These are phyloP conservation scores for Bombus affinis DNA, from an alignment of 1,140 invertebrate species.

Conservation along the genomic window DNA sequence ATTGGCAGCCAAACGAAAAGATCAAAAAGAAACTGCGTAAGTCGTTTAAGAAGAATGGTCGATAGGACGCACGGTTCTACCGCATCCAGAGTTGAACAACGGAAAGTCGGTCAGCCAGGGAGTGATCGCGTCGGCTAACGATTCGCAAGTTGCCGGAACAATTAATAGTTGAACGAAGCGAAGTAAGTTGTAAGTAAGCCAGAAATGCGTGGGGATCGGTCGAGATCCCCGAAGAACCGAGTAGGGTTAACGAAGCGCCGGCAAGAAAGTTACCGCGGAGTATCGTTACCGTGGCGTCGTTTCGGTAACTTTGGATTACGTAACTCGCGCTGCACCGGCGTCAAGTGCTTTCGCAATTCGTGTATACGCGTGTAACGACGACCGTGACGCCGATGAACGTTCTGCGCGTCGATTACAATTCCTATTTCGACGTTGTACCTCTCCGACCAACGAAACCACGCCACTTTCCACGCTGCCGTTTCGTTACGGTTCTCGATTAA, in stretches of 20 bases:
- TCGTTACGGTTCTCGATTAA: too few species aligned
- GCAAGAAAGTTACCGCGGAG: slow-evolving; percentile 22
- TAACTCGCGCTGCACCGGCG: slow-evolving; percentile 2
- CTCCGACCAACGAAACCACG: neutral
- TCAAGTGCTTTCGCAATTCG: slow-evolving; percentile 21
- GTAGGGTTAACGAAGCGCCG: slow-evolving; percentile 15
- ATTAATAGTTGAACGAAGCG: slow-evolving; percentile 15
- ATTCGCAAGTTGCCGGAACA: slow-evolving; percentile 7
- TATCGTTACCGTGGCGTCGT: slow-evolving; percentile 25
- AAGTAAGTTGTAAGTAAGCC: slow-evolving; percentile 13
- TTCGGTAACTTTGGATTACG: slow-evolving; percentile 34
- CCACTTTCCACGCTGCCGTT: too few species aligned
- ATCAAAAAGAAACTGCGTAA: neutral
- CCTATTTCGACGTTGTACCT: too few species aligned
- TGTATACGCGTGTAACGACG: neutral
- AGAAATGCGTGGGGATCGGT: slow-evolving; percentile 30
- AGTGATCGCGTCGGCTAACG: neutral
- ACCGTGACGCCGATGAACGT: neutral
- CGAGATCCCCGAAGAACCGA: neutral
- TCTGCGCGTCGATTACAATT: neutral
- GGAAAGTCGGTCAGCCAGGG: neutral
- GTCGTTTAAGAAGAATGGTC: neutral
- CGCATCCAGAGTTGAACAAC: neutral
- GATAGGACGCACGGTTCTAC: neutral
- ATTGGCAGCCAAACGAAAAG: fast-evolving